Evolutionary conservation across 2,888 invertebrate species (phyloP), one percentile per base, ranked within the genome.

Genomic region (Epistrophella euchroma): DNA sequence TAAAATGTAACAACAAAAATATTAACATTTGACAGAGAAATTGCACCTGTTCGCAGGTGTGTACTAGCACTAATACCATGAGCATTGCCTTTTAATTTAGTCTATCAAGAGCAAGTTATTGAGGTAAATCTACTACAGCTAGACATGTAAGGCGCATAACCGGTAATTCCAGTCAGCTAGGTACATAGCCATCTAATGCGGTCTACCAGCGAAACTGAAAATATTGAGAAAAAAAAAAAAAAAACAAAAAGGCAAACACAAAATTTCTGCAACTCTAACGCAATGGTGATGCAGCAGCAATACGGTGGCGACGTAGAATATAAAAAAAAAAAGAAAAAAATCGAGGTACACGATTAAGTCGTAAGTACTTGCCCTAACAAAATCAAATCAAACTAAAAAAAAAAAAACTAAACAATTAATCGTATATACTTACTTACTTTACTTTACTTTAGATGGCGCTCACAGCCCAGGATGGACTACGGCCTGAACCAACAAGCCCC

Each of bases 171-270:
- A 88, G 87, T 87, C 83, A 74, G 22, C 56, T 55, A 81, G 68
- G 66, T 52, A 78, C 43, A 76, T n/a, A n/a, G 40, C 80, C 81
- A 81, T 77, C 80, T 76, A 85, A 72, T 85, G 75, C 80, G 37
- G 84, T 72, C 76, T 81, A 76, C 47, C 62, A 81, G 85, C 85
- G 81, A 85, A 85, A 85, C 76, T 85, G 85, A 85, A 85, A 85
- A 85, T 58, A 72, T 60, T 25, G 73, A 70, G 25, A 64, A 79
- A 84, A 64, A 6, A 70, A n/a, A 58, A 75, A 79, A 62, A 2
- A 32, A 40, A 79, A 62, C 1, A 32, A 40, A 60, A 60, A 22
- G 15, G 60, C 35, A 56, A 35, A 47, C 11, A 55, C 2, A 68
- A 68, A 47, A 58, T 37, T 76, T 80, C 28, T 85, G 73, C 76